Evolutionary conservation across 2,797 vertebrate genomes (phyloP).

Genomic region (Kryptolebias ocellatus): DNA sequence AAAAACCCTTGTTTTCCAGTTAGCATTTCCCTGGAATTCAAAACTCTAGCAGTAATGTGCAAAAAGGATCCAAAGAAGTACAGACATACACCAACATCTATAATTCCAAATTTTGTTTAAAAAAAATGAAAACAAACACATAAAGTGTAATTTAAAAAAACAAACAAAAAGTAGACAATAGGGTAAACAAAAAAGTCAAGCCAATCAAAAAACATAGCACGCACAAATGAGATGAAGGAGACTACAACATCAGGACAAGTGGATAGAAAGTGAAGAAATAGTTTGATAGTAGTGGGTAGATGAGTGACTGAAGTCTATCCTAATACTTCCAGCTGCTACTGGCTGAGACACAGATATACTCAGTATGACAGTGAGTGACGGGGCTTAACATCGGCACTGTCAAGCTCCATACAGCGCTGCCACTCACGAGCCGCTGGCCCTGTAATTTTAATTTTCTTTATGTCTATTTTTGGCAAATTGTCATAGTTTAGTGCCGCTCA

Average conservation of each 20-base stretch:
- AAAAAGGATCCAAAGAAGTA: no score
- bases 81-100: no score
- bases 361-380: conserved; percentile 69
- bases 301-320: conserved; percentile 46
- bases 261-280: not conserved
- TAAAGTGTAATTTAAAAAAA: not conserved
- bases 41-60: no score
- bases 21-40: no score
- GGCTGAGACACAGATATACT: conserved; percentile 42
- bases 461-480: conserved; percentile 57
- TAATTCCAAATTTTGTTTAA: no score
- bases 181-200: not conserved
- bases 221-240: not conserved
- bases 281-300: not conserved
- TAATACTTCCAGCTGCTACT: conserved; percentile 26
- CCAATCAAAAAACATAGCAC: not conserved
- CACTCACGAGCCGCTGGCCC: conserved; percentile 58
- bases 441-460: conserved; percentile 62
- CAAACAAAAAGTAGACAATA: not conserved
- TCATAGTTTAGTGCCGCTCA: conserved; percentile 39
- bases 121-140: not conserved
- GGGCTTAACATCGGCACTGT: conserved; percentile 63
- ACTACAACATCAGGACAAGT: conserved; percentile 13
- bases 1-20: no score
- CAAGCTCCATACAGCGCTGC: conserved; percentile 52